Percentiles rank a stretch among this genome's conserved stretches.
These are phyloP conservation scores for Crocallis elinguaria DNA, from an alignment of 2,888 invertebrate species.

Conservation along the genomic window DNA sequence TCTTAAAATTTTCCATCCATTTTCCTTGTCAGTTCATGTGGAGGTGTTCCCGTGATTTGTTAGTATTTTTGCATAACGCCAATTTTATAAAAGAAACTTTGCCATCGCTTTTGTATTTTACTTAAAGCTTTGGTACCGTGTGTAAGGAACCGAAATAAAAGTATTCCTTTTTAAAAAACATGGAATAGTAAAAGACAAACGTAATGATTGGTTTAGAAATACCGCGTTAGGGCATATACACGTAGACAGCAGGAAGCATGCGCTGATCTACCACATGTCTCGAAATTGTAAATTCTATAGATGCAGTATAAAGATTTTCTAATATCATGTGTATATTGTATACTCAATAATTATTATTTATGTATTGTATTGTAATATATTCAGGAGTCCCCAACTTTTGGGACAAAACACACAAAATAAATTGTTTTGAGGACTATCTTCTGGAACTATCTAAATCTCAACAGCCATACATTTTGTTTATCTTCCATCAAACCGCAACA, in stretches of 20 bases:
- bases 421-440: slow-evolving; percentile 16
- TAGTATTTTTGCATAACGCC: slow-evolving; percentile 6
- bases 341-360: no score
- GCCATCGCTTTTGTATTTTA: background rate
- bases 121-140: no score
- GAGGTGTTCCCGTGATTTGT: slow-evolving; percentile 9
- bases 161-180: no score
- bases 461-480: slow-evolving; percentile 20
- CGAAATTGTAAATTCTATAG: no score
- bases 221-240: no score
- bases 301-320: no score
- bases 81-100: background rate
- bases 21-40: slow-evolving; percentile 23
- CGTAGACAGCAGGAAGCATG: no score
- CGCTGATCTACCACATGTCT: no score
- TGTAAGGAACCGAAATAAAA: no score
- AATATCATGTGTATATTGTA: no score
- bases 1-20: slow-evolving; percentile 31
- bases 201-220: no score
- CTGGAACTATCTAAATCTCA: slow-evolving; percentile 19
- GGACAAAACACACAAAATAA: slow-evolving; percentile 15
- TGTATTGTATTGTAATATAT: slow-evolving; percentile 2
- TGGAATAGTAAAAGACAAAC: background rate
- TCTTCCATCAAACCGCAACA: slow-evolving; percentile 24
- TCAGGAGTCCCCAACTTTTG: slow-evolving; percentile 1